Evolutionary conservation across 2,113 vertebrate species (phyloP).

Genomic region (Trematocara nigrifrons): DNA sequence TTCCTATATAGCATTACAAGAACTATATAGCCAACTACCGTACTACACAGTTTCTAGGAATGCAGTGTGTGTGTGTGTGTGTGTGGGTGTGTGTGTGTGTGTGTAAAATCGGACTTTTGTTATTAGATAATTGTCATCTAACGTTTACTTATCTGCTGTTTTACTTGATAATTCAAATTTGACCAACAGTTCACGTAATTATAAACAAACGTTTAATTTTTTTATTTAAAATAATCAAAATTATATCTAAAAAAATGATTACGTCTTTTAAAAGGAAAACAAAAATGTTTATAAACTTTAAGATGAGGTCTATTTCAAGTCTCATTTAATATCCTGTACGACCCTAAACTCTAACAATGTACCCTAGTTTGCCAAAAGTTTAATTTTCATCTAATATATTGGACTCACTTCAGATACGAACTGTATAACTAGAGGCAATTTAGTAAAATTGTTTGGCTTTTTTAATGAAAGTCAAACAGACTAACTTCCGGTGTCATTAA

Average conservation of each 20-base stretch:
- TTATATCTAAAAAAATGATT: neutral
- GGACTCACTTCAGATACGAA: neutral
- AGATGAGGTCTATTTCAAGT: neutral
- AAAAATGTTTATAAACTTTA: neutral
- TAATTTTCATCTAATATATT: neutral
- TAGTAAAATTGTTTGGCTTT: neutral
- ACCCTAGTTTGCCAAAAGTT: neutral
- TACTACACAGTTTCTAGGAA: neutral
- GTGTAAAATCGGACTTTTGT: neutral
- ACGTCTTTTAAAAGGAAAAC: neutral
- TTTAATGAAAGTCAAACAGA: neutral
- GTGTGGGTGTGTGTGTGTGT: neutral
- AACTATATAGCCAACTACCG: neutral
- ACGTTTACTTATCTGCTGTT: neutral
- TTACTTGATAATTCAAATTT: neutral
- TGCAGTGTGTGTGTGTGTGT: neutral
- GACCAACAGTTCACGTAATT: neutral
- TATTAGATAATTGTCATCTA: neutral
- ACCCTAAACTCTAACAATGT: neutral
- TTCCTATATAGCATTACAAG: neutral
- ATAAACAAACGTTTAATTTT: neutral
- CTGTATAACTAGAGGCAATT: neutral
- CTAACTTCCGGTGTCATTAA: conserved; percentile 20
- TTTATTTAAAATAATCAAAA: neutral
- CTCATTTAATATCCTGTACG: neutral